These are phyloP conservation scores for Notothenia rossii DNA, from an alignment of 2,113 vertebrate genomes.

Conservation along the genomic window DNA sequence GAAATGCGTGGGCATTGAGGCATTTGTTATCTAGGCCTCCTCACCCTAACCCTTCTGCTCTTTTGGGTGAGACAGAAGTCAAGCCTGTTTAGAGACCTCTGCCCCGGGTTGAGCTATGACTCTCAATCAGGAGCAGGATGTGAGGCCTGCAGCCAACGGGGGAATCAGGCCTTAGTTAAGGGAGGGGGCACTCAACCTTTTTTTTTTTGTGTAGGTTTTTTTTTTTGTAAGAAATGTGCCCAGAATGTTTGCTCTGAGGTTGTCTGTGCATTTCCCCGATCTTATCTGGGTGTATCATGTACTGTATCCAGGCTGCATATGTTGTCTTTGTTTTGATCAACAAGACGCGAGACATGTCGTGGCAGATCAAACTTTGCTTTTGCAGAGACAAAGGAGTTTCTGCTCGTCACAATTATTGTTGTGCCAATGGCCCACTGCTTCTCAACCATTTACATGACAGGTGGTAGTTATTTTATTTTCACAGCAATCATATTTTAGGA, in stretches of 20 bases:
- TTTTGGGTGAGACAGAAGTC: conserved; percentile 63
- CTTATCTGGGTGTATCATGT: conserved; percentile 33
- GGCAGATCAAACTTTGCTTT: conserved; percentile 63
- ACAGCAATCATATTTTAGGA: conserved; percentile 22
- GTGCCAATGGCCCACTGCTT: conserved; percentile 28
- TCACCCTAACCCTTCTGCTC: conserved; percentile 72
- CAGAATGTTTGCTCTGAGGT: conserved; percentile 18
- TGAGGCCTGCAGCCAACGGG: not conserved
- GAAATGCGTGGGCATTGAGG: conserved; percentile 75
- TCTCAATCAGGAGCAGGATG: conserved; percentile 38
- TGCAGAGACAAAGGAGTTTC: conserved; percentile 41
- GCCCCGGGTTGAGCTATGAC: conserved; percentile 28
- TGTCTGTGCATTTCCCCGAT: not conserved
- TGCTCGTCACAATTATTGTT: conserved; percentile 31
- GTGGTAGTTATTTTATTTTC: conserved; percentile 34
- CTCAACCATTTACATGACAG: conserved; percentile 36
- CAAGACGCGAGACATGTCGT: conserved; percentile 63
- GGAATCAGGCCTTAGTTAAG: conserved; percentile 5
- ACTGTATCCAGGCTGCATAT: conserved; percentile 33
- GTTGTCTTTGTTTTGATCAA: conserved; percentile 54
- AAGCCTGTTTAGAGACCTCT: conserved; percentile 70
- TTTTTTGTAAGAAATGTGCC: not conserved
- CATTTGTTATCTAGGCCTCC: conserved; percentile 76
- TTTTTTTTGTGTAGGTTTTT: not conserved
- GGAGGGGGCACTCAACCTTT: too few species aligned